Evolutionary conservation across 2,888 invertebrate genomes (phyloP).

Genomic region (Brenthis ino): DNA sequence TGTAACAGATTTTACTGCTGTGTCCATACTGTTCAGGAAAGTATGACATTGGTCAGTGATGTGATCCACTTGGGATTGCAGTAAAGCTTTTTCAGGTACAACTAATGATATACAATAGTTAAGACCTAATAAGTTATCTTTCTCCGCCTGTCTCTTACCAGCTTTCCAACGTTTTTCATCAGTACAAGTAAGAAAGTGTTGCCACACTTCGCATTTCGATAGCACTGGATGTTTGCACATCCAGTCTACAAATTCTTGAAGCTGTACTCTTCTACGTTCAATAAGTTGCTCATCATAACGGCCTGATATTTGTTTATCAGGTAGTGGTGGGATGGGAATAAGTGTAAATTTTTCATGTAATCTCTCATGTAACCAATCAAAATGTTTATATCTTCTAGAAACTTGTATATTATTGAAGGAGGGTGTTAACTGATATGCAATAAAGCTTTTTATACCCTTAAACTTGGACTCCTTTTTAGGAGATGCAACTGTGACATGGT

Average conservation of each 20-base stretch:
- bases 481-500: slow-evolving; percentile 93
- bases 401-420: slow-evolving; percentile 97
- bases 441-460: slow-evolving; percentile 98
- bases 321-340: slow-evolving; percentile 97
- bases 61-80: slow-evolving; percentile 88
- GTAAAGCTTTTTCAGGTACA: slow-evolving; percentile 90
- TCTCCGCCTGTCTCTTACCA: slow-evolving; percentile 97
- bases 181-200: slow-evolving; percentile 97
- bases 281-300: slow-evolving; percentile 98
- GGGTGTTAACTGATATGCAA: slow-evolving; percentile 97
- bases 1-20: slow-evolving; percentile 91
- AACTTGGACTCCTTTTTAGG: slow-evolving; percentile 99
- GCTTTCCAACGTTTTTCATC: slow-evolving; percentile 99
- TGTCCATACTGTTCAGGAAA: slow-evolving; percentile 93
- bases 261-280: slow-evolving; percentile 94
- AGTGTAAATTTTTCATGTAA: slow-evolving; percentile 96
- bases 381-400: slow-evolving; percentile 97
- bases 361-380: slow-evolving; percentile 98
- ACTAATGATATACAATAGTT: slow-evolving; percentile 95
- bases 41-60: slow-evolving; percentile 92
- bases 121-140: slow-evolving; percentile 94
- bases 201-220: slow-evolving; percentile 95
- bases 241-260: slow-evolving; percentile 98
- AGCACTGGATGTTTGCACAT: slow-evolving; percentile 98
- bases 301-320: slow-evolving; percentile 98